These are phyloP conservation scores for Eustalomyia histrio DNA, from an alignment of 2,888 invertebrate species.

Conservation along the genomic window DNA sequence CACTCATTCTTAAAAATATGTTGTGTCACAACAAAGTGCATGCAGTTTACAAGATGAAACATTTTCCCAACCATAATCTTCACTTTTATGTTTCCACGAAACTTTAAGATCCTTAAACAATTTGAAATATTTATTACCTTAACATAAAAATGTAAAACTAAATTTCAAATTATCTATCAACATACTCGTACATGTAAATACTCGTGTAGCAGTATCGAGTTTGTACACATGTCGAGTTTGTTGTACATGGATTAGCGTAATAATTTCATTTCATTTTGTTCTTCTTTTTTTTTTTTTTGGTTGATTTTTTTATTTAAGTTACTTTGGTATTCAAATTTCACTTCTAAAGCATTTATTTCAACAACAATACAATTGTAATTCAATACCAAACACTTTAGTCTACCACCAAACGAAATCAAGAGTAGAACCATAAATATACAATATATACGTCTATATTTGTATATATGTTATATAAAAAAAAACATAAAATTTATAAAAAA, in stretches of 20 bases:
- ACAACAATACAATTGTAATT: conserved; percentile 56
- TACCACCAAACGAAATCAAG: conserved; percentile 19
- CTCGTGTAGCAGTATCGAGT: not conserved
- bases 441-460: too few species aligned
- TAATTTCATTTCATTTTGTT: conserved; percentile 42
- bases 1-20: conserved; percentile 38
- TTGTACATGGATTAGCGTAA: conserved; percentile 33
- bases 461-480: too few species aligned
- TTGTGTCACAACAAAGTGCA: conserved; percentile 7
- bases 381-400: conserved; percentile 55
- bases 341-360: conserved; percentile 29
- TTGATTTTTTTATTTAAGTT: too few species aligned
- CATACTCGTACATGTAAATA: not conserved
- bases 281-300: conserved; percentile 29
- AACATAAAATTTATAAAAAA: conserved; percentile 41
- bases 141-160: conserved; percentile 41
- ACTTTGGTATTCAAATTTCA: conserved; percentile 65
- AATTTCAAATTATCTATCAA: conserved; percentile 22
- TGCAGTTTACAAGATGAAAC: not conserved
- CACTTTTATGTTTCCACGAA: conserved; percentile 26
- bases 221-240: conserved; percentile 7
- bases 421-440: conserved; percentile 2
- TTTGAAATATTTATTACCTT: conserved; percentile 61
- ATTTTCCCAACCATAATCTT: conserved; percentile 17
- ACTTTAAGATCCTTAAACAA: conserved; percentile 28